Base-by-base conservation (phyloP, 1,140 invertebrate genomes). In the Diabrotica undecimpunctata region DNA sequence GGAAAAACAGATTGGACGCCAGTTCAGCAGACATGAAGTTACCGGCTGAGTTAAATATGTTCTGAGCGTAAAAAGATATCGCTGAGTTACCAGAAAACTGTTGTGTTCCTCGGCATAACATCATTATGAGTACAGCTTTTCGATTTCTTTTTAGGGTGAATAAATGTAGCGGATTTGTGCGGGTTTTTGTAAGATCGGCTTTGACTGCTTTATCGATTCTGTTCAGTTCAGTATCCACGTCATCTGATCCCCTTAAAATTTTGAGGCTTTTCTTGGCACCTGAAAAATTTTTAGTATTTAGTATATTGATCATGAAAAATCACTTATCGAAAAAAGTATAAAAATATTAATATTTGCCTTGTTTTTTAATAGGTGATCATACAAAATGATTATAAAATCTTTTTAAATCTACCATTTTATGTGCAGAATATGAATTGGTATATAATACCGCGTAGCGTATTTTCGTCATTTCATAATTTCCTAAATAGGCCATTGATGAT, bases 11-110 rank as follows among this genome's bases (percentile, higher is more conserved):
- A 54, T 92, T 88, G 37, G 72, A 66, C 6, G 74, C 74, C 41
- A 71, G 38, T 54, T 76, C 67, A 14, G 74, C 63, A 8, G 75
- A 74, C 25, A 77, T 66, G 12, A 65, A 77, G 4, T 83, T 82
- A 53, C 84, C 83, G 8, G 83, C 84, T 25, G 81, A 78, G 11
- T 83, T 82, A 66, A 93, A 86, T 67, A 94, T 91, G 56, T 87
- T 86, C 62, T 90, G 87, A 13, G 89, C 84, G 72, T 92, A 92
- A 41, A 88, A 88, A 70, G 88, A 85, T 14, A 93, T 83, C 3
- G 87, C 88, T 55, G 89, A 88, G 11, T 90, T 87, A 0, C 90
- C 89, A 62, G 86, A 89, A 41, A 92, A 83, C 73, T 92, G 89
- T 75, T 93, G 90, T 50, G 90, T 87, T 6, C 88, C 81, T 59